These are phyloP conservation scores for Poecilia gillii DNA, from an alignment of 2,797 vertebrate genomes.

Conservation along the genomic window DNA sequence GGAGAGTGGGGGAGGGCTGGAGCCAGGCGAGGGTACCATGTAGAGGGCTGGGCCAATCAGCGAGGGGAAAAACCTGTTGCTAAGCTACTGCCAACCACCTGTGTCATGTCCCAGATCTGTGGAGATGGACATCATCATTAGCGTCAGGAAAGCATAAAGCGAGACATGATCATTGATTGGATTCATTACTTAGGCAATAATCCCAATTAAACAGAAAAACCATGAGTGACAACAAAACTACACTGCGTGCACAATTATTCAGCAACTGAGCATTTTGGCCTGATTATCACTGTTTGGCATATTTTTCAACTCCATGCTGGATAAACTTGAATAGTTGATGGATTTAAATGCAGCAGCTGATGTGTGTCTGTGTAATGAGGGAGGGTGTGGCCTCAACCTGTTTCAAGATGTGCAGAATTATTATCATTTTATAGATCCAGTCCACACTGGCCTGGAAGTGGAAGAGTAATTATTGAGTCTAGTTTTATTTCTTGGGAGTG, in stretches of 20 bases:
- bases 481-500: too few relatives aligned
- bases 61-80: conserved; percentile 91
- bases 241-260: background rate
- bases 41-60: conserved; percentile 77
- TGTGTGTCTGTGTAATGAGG: background rate
- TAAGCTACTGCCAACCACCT: conserved; percentile 93
- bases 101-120: conserved; percentile 98
- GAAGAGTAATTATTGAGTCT: too few relatives aligned
- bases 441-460: too few relatives aligned
- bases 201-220: background rate
- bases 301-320: background rate
- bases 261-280: background rate
- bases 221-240: background rate
- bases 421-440: background rate
- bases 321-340: background rate
- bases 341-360: background rate
- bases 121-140: conserved; percentile 47
- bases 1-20: conserved; percentile 41
- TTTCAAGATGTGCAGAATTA: background rate
- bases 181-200: background rate
- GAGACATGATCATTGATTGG: background rate
- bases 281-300: background rate
- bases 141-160: background rate
- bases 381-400: background rate
- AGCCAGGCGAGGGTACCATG: conserved; percentile 12